Conservation (phyloP, 2,797 vertebrate species). For the Centropyge bicolor region DNA sequence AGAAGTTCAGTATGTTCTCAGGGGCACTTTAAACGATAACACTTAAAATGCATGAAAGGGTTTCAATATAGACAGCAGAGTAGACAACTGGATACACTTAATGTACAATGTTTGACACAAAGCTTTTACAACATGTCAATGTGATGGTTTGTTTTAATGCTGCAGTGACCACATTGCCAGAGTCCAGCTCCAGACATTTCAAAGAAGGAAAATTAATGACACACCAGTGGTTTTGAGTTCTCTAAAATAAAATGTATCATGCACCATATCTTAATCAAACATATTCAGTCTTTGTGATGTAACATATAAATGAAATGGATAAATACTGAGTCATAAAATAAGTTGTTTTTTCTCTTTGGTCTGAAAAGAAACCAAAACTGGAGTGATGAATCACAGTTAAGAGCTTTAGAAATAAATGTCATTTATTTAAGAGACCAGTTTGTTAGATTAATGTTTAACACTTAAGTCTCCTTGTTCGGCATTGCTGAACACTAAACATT, state of each 20-base stretch:
- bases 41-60: no score
- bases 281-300: neutral
- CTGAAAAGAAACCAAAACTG: neutral
- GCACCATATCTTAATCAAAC: neutral
- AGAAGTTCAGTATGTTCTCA: neutral
- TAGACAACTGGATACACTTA: no score
- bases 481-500: neutral
- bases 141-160: no score
- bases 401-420: no score
- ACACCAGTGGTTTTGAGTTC: neutral
- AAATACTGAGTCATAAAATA: neutral
- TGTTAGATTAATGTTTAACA: neutral
- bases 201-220: no score
- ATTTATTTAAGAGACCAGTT: neutral
- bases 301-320: neutral
- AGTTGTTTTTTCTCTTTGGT: neutral
- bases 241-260: neutral
- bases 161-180: no score
- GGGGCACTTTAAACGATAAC: no score
- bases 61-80: no score
- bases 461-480: neutral
- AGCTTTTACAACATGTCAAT: no score
- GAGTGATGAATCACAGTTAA: no score
- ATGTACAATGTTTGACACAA: no score
- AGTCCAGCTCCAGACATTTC: neutral